These are phyloP conservation scores for Cheracebus regulus DNA, from an alignment of 2,797 vertebrate genomes.

Conservation along the genomic window DNA sequence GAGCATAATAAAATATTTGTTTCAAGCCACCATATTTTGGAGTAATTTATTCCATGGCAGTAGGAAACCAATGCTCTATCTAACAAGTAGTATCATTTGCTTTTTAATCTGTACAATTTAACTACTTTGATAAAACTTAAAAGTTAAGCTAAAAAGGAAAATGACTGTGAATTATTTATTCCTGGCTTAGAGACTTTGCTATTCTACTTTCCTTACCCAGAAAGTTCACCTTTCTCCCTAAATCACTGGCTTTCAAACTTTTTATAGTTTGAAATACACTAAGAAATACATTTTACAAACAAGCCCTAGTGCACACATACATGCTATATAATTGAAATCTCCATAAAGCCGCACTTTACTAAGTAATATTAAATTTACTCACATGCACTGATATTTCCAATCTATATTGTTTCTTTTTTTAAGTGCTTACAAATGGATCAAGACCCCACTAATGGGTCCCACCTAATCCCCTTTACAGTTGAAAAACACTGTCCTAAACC, in stretches of 20 bases:
- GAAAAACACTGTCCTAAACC: not conserved
- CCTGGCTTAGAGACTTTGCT: not conserved
- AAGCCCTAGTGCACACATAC: not conserved
- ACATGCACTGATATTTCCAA: not conserved
- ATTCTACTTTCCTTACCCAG: not conserved
- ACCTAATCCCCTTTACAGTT: not conserved
- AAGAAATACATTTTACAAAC: not conserved
- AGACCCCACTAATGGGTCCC: not conserved
- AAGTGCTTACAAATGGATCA: not conserved
- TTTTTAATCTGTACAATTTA: constrained; percentile 33
- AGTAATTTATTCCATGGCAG: not conserved
- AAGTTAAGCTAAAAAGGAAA: not conserved
- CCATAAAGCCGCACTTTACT: not conserved
- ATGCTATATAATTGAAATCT: not conserved
- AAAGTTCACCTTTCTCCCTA: not conserved
- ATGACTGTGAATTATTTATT: not conserved
- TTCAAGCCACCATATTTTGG: constrained; percentile 9
- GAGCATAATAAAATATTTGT: not conserved
- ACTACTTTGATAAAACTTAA: not conserved
- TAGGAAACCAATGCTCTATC: not conserved
- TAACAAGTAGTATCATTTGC: not conserved
- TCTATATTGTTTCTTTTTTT: not conserved
- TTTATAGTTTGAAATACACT: not conserved
- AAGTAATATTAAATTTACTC: not conserved
- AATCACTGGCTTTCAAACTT: constrained; percentile 9